Evolutionary conservation across 2,113 vertebrate genomes (phyloP).

Genomic region (Paralichthys olivaceus): DNA sequence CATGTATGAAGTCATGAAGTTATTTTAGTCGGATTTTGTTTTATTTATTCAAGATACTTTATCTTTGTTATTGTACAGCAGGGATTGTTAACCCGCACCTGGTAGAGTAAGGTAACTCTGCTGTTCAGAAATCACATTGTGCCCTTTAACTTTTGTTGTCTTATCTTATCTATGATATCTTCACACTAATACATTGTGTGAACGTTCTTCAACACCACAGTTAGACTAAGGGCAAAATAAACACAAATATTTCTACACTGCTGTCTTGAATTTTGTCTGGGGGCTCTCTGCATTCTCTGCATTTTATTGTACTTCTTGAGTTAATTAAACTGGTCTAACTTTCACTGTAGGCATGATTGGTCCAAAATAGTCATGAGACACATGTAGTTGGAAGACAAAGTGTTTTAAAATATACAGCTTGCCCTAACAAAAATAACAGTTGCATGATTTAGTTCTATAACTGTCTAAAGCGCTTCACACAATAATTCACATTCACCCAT

Average conservation of each 20-base stretch:
- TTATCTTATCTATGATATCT: too few species aligned
- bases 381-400: background rate
- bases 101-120: too few species aligned
- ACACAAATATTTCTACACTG: background rate
- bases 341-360: background rate
- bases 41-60: background rate
- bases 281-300: background rate
- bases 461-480: background rate
- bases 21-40: slow-evolving; percentile 5
- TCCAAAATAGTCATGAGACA: background rate
- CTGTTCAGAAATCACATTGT: too few species aligned
- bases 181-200: background rate
- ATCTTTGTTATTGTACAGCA: background rate
- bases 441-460: background rate
- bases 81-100: background rate
- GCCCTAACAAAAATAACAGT: background rate
- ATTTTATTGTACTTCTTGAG: background rate
- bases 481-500: background rate
- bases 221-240: too few species aligned
- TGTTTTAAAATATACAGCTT: too few species aligned
- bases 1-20: background rate
- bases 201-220: background rate
- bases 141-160: too few species aligned
- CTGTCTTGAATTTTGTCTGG: background rate
- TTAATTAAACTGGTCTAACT: background rate